Base-by-base conservation (phyloP, 1,140 invertebrate genomes). In the Saccostrea glomerata region DNA sequence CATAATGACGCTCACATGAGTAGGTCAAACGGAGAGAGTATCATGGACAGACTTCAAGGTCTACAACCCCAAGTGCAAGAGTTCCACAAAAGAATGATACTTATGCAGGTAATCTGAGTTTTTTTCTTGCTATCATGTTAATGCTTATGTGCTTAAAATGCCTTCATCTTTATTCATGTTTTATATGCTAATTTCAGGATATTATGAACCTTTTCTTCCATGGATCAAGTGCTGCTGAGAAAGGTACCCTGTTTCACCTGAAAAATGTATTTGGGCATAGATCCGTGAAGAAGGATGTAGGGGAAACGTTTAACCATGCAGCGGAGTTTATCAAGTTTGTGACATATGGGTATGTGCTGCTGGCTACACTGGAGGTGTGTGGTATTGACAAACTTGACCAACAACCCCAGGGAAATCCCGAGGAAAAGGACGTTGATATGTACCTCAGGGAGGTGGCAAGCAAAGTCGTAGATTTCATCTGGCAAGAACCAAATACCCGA, bases 181-280 rank as follows among this genome's bases (percentile, higher is more conserved):
- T 58, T 11, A 58, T 58, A 6, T 58, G 12, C 17, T 2, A 58
- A 58, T 36, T 40, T 12, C 17, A 40, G 82, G 82, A 82, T 55
- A 40, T 47, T 20, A 82, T 82, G 82, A 15, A 40, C n/a, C 5
- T 55, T 20, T 47, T 82, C 13, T 82, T 82, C 36, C 25, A 47
- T 82, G 25, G 82, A 1, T 7, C 11, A 20, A 82, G 36, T 82
- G 83, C 56, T 6, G n/a, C n/a, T 4, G 83, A 85, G 3, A 85
- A 85, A 58, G 83, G 83, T 15, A 85, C 54, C 3, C n/a, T 85
- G 3, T 82, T 40, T 20, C 82, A 82, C 47, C 36, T 82, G 2
- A 85, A 58, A 85, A 85, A 55, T 85, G 54, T 85, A 2, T 85
- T 85, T 11, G 15, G 82, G 4, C 82, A 84, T 23, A 40, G 83